phyloP scores from a whole-genome alignment of 2,888 invertebrate species.

The Caenorhabditis drosophilae region DNA sequence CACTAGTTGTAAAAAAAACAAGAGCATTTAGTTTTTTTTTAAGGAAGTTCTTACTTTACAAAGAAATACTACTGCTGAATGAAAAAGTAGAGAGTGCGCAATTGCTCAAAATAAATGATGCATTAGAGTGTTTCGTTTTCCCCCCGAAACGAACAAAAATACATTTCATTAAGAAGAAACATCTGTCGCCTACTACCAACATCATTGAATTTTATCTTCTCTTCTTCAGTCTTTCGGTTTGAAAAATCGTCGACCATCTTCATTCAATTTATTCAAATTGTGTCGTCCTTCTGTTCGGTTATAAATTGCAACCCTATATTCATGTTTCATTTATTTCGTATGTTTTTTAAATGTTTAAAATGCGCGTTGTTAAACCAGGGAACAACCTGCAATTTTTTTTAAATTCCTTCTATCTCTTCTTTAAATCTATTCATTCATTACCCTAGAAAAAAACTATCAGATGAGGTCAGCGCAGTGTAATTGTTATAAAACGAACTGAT shows the following conservation, averaged over 20 bases:
- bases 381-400: constrained; percentile 3
- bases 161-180: constrained; percentile 27
- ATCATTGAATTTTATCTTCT: constrained; percentile 24
- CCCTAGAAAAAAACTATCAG: no score
- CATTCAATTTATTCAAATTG: constrained; percentile 28
- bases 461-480: no score
- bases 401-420: background rate
- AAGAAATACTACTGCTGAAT: background rate
- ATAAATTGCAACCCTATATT: background rate
- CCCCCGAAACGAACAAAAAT: constrained; percentile 2
- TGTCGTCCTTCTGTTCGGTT: background rate
- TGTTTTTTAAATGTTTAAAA: background rate
- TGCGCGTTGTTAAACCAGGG: background rate
- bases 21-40: no score
- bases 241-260: no score
- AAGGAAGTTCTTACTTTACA: no score
- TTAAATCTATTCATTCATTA: no score
- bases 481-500: no score
- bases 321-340: background rate
- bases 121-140: constrained; percentile 29
- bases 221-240: background rate
- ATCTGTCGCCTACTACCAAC: constrained; percentile 25
- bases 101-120: constrained; percentile 38
- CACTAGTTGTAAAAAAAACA: no score
- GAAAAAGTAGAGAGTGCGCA: constrained; percentile 21